Evolutionary conservation across 2,797 vertebrate species (phyloP).

Genomic region (Sparidentex hasta): DNA sequence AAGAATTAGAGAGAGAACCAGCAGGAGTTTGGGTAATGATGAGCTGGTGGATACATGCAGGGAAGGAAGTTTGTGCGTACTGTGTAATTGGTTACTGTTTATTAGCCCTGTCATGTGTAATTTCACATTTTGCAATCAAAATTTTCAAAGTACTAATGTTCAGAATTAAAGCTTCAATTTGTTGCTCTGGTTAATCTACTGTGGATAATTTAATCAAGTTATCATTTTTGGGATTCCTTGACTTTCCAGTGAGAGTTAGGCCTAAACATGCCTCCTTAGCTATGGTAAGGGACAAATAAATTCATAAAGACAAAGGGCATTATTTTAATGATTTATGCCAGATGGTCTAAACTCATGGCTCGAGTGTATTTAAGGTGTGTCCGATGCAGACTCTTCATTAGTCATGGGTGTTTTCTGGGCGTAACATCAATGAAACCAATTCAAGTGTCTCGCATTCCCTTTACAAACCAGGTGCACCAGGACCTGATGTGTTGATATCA

Average conservation of each 20-base stretch:
- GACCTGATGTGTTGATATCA: too few relatives aligned
- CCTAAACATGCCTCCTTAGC: not conserved
- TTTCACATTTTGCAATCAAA: conserved; percentile 34
- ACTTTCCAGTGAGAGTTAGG: not conserved
- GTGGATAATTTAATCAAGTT: conserved; percentile 19
- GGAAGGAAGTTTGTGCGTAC: not conserved
- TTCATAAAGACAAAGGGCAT: not conserved
- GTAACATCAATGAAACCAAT: too few relatives aligned
- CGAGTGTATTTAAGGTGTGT: too few relatives aligned
- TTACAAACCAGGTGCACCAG: too few relatives aligned
- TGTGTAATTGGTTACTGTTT: conserved; percentile 29
- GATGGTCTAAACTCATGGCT: too few relatives aligned
- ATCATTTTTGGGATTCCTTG: not conserved
- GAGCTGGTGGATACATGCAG: conserved; percentile 3
- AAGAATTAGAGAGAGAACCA: conserved; percentile 6
- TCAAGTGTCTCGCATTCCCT: too few relatives aligned
- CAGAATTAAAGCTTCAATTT: conserved; percentile 23
- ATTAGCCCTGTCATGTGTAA: conserved; percentile 7
- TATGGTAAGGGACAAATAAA: not conserved
- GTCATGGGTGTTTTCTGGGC: too few relatives aligned
- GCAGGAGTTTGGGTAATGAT: conserved; percentile 8
- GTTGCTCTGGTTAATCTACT: conserved; percentile 1
- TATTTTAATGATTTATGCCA: too few relatives aligned
- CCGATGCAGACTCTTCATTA: too few relatives aligned
- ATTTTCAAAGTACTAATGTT: conserved; percentile 7